Evolutionary conservation across 2,797 vertebrate genomes (phyloP).

Genomic region (Alectoris magna): DNA sequence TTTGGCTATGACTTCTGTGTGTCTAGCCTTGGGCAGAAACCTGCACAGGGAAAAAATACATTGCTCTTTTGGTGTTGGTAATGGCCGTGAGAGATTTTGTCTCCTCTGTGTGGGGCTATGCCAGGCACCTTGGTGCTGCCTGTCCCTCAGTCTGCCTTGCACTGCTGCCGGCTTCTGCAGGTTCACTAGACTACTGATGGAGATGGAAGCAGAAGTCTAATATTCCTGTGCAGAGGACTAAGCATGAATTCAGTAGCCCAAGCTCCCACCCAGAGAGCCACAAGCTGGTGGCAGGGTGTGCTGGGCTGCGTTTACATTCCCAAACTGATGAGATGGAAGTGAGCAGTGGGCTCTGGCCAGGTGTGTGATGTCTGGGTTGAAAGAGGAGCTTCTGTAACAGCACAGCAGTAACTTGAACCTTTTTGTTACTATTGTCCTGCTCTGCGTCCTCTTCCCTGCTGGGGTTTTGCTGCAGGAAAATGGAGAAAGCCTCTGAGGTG

Average conservation of each 20-base stretch:
- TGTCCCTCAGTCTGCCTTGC: fast-evolving
- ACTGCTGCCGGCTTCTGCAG: not conserved
- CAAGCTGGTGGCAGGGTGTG: fast-evolving
- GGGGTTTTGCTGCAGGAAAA: not conserved
- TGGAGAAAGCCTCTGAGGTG: not conserved
- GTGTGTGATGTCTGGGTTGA: not conserved
- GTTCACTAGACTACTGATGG: not conserved
- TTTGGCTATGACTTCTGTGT: not conserved
- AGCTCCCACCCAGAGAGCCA: not conserved
- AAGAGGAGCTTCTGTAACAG: not conserved
- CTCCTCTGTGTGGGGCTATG: not conserved
- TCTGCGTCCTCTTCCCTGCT: not conserved
- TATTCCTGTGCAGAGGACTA: not conserved
- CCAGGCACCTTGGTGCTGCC: not conserved
- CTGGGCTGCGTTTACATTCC: not conserved
- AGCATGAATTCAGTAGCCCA: not conserved
- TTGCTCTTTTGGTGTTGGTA: not conserved
- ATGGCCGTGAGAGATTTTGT: not conserved
- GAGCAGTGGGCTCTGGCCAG: not conserved
- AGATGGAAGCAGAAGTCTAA: not conserved
- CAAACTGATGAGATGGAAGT: not conserved
- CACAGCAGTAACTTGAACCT: not conserved
- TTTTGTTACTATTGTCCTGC: not conserved
- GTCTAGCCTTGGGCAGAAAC: not conserved
- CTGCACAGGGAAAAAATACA: not conserved